These are phyloP conservation scores for Xiphydria camelus DNA, from an alignment of 2,888 invertebrate genomes.

Conservation along the genomic window DNA sequence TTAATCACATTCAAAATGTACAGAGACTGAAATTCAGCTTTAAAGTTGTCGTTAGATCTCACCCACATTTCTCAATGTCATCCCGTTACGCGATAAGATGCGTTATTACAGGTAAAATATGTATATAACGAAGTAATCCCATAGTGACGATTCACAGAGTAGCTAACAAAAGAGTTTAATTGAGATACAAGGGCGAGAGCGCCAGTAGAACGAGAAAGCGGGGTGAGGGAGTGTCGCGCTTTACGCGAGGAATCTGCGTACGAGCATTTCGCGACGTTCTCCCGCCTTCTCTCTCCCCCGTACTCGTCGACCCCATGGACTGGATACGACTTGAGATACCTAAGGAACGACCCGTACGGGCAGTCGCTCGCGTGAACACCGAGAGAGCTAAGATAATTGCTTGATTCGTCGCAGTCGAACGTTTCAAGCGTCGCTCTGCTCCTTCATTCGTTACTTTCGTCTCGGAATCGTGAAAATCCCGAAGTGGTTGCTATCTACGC, in stretches of 20 bases:
- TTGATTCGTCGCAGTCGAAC: constrained; percentile 21
- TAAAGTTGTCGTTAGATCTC: too few species aligned
- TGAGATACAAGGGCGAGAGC: too few species aligned
- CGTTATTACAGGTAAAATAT: background rate
- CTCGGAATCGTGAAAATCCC: too few species aligned
- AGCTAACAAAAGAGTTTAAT: background rate
- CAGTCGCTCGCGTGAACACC: constrained; percentile 30
- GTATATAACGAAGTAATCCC: background rate
- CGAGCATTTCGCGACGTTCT: constrained; percentile 11
- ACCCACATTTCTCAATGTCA: too few species aligned
- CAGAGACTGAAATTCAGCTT: constrained; percentile 21
- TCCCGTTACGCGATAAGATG: too few species aligned
- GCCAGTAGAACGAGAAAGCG: too few species aligned
- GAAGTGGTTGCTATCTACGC: too few species aligned
- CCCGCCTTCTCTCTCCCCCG: background rate
- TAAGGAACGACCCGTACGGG: constrained; percentile 14
- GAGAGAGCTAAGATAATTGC: constrained; percentile 32
- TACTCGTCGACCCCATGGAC: constrained; percentile 14
- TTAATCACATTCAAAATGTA: constrained; percentile 24
- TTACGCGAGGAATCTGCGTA: constrained; percentile 14
- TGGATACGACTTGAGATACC: constrained; percentile 25
- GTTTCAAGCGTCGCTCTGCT: constrained; percentile 8
- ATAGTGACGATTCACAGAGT: background rate
- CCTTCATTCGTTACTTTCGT: too few species aligned
- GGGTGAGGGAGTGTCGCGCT: too few species aligned